Percentiles rank a stretch among this genome's conserved stretches.
Evolutionary conservation across 2,888 invertebrate species (phyloP).

Genomic region (Parascotia fuliginaria): DNA sequence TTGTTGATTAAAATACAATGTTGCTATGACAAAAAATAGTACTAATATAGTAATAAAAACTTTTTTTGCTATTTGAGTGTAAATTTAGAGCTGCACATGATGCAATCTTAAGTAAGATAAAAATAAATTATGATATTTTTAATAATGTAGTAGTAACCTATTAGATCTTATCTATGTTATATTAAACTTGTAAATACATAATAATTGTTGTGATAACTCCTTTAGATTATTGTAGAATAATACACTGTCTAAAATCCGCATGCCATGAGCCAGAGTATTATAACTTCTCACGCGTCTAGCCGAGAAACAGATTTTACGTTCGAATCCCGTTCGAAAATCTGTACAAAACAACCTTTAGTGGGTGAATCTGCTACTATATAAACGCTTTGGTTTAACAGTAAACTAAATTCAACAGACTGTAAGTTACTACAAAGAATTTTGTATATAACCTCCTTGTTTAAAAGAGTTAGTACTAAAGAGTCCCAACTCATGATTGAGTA

Average conservation of each 20-base stretch:
- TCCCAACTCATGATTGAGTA: too few species aligned
- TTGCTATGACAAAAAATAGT: constrained; percentile 2
- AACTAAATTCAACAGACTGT: too few species aligned
- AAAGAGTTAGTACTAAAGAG: too few species aligned
- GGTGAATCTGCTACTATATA: too few species aligned
- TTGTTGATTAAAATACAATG: neutral
- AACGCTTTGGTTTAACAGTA: too few species aligned
- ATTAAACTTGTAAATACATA: constrained; percentile 47
- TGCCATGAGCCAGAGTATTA: neutral
- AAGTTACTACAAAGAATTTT: too few species aligned
- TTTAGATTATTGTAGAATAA: constrained; percentile 23
- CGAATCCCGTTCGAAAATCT: too few species aligned
- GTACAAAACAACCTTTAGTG: too few species aligned
- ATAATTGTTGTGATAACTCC: constrained; percentile 58
- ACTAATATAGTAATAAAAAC: constrained; percentile 9
- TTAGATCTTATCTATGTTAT: constrained; percentile 32
- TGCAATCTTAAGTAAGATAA: constrained; percentile 32
- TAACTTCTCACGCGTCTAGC: too few species aligned
- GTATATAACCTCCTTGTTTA: too few species aligned
- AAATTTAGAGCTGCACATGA: constrained; percentile 24
- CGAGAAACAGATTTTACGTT: too few species aligned
- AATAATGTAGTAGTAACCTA: constrained; percentile 43
- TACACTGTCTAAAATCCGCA: constrained; percentile 7
- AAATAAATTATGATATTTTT: constrained; percentile 35
- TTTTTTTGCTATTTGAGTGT: constrained; percentile 21